Conservation (phyloP, 2,113 vertebrate species). For the Dasyurus viverrinus region DNA sequence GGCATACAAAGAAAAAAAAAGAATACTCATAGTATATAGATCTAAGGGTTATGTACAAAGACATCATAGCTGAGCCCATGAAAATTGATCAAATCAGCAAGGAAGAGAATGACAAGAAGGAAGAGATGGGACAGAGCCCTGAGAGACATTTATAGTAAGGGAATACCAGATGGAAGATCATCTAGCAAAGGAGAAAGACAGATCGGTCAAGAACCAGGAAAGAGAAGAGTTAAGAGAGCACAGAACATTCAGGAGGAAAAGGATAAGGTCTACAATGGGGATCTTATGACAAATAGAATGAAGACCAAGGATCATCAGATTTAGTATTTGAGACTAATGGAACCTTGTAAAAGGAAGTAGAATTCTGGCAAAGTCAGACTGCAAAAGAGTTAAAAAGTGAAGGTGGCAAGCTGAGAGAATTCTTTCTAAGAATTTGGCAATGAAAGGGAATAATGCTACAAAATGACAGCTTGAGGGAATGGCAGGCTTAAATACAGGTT, state of each 20-base stretch:
- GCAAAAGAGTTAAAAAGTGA: not conserved
- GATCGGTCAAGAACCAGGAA: not conserved
- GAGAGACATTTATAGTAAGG: not conserved
- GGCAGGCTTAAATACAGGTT: not conserved
- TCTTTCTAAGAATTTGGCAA: not conserved
- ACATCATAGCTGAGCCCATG: not conserved
- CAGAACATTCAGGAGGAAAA: not conserved
- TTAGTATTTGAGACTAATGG: not conserved
- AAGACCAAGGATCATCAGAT: not conserved
- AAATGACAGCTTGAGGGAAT: not conserved
- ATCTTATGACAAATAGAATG: not conserved
- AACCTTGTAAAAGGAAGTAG: not conserved
- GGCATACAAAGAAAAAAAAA: not conserved
- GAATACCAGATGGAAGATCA: not conserved
- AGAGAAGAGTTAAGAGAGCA: not conserved
- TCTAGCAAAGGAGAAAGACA: not conserved
- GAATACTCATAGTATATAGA: not conserved
- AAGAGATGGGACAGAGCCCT: not conserved
- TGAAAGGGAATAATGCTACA: not conserved
- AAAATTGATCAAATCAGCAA: not conserved
- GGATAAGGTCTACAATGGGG: not conserved
- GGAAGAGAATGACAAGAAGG: not conserved
- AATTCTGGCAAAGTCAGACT: not conserved
- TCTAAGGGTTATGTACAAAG: not conserved
- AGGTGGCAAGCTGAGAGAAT: not conserved